A percentile compares a stretch with the other conserved stretches of the same genome.
Conservation (phyloP, 2,797 vertebrate genomes). For the Mormyrus proboscirostris region DNA sequence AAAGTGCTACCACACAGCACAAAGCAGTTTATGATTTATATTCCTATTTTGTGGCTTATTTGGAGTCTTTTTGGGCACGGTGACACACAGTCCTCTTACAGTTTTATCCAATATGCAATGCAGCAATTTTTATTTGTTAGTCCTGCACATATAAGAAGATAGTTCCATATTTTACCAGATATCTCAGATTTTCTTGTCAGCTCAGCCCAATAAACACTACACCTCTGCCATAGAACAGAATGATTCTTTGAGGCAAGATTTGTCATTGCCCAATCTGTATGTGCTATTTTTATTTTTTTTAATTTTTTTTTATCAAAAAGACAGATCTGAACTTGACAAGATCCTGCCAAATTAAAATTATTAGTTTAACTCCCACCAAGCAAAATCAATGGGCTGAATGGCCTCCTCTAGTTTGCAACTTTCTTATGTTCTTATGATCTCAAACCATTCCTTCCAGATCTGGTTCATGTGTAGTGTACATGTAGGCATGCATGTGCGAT, state of each 20-base stretch:
- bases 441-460: background rate
- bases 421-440: background rate
- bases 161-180: background rate
- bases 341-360: background rate
- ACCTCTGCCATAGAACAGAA: background rate
- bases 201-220: background rate
- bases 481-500: background rate
- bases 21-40: background rate
- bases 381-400: background rate
- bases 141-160: background rate
- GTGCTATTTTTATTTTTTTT: background rate
- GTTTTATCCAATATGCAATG: background rate
- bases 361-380: background rate
- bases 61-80: background rate
- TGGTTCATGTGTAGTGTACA: background rate
- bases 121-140: background rate
- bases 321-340: background rate
- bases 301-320: background rate
- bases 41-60: background rate
- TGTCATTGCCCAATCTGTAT: background rate
- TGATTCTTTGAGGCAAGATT: background rate
- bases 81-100: background rate
- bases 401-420: background rate
- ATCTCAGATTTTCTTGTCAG: background rate
- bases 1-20: background rate